Evolutionary conservation across 1,140 invertebrate species (phyloP).

Genomic region (Zaprionus ghesquierei): DNA sequence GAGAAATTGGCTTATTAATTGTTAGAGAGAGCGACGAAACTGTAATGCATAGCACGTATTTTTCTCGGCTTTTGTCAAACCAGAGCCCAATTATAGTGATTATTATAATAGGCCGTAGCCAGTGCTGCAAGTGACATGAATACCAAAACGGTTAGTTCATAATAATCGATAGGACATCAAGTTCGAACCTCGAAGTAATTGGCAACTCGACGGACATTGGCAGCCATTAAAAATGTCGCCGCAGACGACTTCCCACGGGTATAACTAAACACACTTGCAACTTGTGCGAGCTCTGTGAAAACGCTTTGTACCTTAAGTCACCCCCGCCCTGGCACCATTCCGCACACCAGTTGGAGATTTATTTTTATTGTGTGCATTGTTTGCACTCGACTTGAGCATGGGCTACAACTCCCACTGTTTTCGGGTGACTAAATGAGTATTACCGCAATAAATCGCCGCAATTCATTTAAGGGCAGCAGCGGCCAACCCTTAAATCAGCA

Average conservation of each 20-base stretch:
- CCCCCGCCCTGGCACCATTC: not conserved
- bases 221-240: conserved; percentile 38
- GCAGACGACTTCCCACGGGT: conserved; percentile 69
- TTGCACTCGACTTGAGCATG: conserved; percentile 63
- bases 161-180: conserved; percentile 48
- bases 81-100: conserved; percentile 72
- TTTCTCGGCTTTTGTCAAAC: conserved; percentile 42
- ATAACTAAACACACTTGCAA: conserved; percentile 64
- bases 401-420: conserved; percentile 36
- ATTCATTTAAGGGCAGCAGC: conserved; percentile 72
- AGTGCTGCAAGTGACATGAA: conserved; percentile 72
- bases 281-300: conserved; percentile 16
- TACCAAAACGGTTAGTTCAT: conserved; percentile 47
- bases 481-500: conserved; percentile 76
- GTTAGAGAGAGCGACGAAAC: conserved; percentile 17
- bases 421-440: conserved; percentile 74
- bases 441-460: conserved; percentile 81
- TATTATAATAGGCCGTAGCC: conserved; percentile 44
- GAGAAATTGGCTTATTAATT: conserved; percentile 69
- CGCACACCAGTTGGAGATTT: conserved; percentile 53
- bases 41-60: conserved; percentile 72
- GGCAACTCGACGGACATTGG: conserved; percentile 53
- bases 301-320: not conserved
- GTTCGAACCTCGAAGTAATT: conserved; percentile 57
- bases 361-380: conserved; percentile 80